phyloP scores from a whole-genome alignment of 1,140 invertebrate genomes.

The Drosophila lacteicornis region DNA sequence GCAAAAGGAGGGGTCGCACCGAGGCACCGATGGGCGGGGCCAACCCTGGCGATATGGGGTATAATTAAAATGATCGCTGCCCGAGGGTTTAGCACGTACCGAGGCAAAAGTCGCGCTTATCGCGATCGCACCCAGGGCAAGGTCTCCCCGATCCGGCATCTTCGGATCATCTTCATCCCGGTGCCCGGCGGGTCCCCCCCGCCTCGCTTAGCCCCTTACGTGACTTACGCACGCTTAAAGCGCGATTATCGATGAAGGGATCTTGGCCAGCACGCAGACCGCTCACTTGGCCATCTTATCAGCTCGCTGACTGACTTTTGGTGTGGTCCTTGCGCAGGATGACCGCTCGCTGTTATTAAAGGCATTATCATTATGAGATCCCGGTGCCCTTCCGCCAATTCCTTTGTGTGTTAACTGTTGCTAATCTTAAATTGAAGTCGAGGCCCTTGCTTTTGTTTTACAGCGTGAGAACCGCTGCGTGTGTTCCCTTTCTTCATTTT shows the following conservation, averaged over 20 bases:
- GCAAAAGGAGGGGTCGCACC: not conserved
- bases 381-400: slow-evolving; percentile 48
- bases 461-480: slow-evolving; percentile 78
- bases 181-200: not conserved
- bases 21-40: slow-evolving; percentile 22
- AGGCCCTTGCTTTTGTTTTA: slow-evolving; percentile 40
- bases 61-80: slow-evolving; percentile 79
- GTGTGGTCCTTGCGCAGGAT: slow-evolving; percentile 58
- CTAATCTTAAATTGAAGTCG: slow-evolving; percentile 74
- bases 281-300: slow-evolving; percentile 63
- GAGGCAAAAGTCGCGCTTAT: slow-evolving; percentile 81
- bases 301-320: slow-evolving; percentile 49
- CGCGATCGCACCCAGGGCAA: slow-evolving; percentile 80
- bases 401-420: slow-evolving; percentile 77
- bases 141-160: slow-evolving; percentile 51
- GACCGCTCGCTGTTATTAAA: slow-evolving; percentile 78
- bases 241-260: slow-evolving; percentile 73
- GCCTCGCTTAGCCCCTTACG: slow-evolving; percentile 36
- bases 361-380: slow-evolving; percentile 76
- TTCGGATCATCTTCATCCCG: slow-evolving; percentile 31
- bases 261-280: slow-evolving; percentile 59
- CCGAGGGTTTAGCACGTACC: slow-evolving; percentile 75
- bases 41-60: slow-evolving; percentile 28
- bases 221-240: slow-evolving; percentile 79
- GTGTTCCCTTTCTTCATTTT: slow-evolving; percentile 42